Base-by-base conservation (phyloP, 2,113 vertebrate genomes). In the Nansenia antarctica region DNA sequence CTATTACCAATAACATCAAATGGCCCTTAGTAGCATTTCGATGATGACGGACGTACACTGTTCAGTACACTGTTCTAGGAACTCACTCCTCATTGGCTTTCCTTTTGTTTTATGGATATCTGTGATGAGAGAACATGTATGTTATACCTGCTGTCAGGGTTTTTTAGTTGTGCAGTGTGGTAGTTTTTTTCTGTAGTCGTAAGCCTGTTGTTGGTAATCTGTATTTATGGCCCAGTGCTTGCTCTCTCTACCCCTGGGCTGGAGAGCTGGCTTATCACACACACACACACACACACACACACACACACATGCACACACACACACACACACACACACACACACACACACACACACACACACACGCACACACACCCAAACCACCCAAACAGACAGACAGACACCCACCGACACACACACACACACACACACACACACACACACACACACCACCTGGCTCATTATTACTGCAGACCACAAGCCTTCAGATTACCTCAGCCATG, bases 401-500 rank as follows among this genome's bases (percentile, higher is more conserved):
- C n/a, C n/a, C n/a, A n/a, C n/a, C n/a, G n/a, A n/a, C n/a, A n/a
- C n/a, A 37, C 35, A 37, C 35, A 37, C 35, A 37, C 35, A 37
- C n/a, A n/a, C n/a, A n/a, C n/a, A n/a, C n/a, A n/a, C n/a, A n/a
- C n/a, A n/a, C 14, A 76, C 83, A 81, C 79, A 73, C 77, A 81
- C 75, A 34, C 54, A n/a, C n/a, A n/a, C n/a, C n/a, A n/a, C n/a
- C n/a, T n/a, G n/a, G n/a, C n/a, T n/a, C n/a, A n/a, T n/a, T 74
- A 60, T 68, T 83, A 62, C 70, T 67, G 73, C 67, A 66, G 27
- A 29, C n/a, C 35, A 61, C 74, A 78, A 76, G 81, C 74, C 45
- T 69, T 32, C 69, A 77, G 80, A 89, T 84, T 82, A 88, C 81
- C 83, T 78, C 77, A 82, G 82, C 79, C 84, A 72, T 90, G 81